These are phyloP conservation scores for Priocnemis perturbator DNA, from an alignment of 2,888 invertebrate genomes.

Conservation along the genomic window DNA sequence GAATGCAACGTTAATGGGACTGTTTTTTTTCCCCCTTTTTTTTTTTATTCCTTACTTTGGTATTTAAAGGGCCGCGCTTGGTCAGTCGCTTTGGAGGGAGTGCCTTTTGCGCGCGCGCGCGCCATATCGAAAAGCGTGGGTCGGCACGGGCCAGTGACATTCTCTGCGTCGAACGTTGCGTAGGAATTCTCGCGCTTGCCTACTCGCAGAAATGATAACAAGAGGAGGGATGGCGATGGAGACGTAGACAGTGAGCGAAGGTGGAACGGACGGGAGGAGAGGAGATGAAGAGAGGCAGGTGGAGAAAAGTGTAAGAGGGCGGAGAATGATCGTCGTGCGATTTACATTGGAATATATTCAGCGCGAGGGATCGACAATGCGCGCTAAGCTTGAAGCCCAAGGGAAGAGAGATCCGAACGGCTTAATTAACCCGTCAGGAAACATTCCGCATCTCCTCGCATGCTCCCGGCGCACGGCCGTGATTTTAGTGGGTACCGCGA, in stretches of 20 bases:
- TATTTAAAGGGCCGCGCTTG: too few relatives aligned
- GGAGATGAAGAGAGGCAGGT: too few relatives aligned
- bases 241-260: not conserved
- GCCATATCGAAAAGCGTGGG: not conserved
- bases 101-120: not conserved
- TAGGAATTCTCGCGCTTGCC: not conserved
- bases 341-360: too few relatives aligned
- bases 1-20: not conserved
- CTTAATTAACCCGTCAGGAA: constrained; percentile 45
- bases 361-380: too few relatives aligned
- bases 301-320: too few relatives aligned
- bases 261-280: too few relatives aligned
- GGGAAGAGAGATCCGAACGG: too few relatives aligned
- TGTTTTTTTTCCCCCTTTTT: too few relatives aligned
- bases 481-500: constrained; percentile 32
- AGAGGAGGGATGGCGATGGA: not conserved
- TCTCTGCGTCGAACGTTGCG: not conserved
- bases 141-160: not conserved
- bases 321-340: too few relatives aligned
- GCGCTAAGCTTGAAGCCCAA: too few relatives aligned
- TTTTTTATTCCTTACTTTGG: too few relatives aligned
- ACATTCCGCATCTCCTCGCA: constrained; percentile 36
- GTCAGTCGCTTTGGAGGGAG: too few relatives aligned
- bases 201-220: not conserved
- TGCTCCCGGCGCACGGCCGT: constrained; percentile 24